A percentile compares a stretch with the other conserved stretches of the same genome.
Evolutionary conservation across 1,140 invertebrate genomes (phyloP).

Genomic region (Leptonema lineaticorne): DNA sequence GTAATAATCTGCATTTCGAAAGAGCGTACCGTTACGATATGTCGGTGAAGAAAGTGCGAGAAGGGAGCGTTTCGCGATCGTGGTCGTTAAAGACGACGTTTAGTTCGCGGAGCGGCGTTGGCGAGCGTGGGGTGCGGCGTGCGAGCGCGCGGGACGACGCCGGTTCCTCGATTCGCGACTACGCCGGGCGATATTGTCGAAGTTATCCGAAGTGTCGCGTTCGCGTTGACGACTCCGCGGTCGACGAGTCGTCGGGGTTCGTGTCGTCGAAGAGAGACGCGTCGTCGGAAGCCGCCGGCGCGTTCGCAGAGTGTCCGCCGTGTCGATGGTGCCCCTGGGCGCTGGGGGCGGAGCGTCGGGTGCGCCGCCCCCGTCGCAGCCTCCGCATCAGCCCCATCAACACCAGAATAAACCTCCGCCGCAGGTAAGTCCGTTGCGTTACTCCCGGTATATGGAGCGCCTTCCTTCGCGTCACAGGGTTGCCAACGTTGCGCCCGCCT

Average conservation of each 20-base stretch:
- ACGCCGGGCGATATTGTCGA: background rate
- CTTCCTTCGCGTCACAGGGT: conserved; percentile 57
- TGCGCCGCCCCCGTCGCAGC: conserved; percentile 54
- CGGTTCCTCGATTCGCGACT: background rate
- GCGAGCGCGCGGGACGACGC: conserved; percentile 15
- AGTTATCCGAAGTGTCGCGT: background rate
- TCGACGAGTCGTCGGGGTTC: background rate
- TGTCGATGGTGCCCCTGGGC: conserved; percentile 56
- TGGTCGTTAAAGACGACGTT: background rate
- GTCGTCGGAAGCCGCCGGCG: background rate
- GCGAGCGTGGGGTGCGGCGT: conserved; percentile 12
- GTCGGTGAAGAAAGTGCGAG: too few species aligned
- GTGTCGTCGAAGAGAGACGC: background rate
- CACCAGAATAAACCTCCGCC: conserved; percentile 45
- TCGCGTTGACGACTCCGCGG: background rate
- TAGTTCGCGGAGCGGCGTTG: background rate
- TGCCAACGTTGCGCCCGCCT: conserved; percentile 56
- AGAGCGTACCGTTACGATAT: too few species aligned
- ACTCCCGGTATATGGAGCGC: too few species aligned
- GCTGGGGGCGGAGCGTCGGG: conserved; percentile 49
- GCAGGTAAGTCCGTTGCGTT: background rate
- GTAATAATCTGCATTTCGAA: too few species aligned
- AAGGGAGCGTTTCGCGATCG: background rate
- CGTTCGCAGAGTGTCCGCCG: background rate
- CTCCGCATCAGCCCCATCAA: conserved; percentile 46